phyloP scores from a whole-genome alignment of 2,797 vertebrate species.

The Carcharodon carcharias region DNA sequence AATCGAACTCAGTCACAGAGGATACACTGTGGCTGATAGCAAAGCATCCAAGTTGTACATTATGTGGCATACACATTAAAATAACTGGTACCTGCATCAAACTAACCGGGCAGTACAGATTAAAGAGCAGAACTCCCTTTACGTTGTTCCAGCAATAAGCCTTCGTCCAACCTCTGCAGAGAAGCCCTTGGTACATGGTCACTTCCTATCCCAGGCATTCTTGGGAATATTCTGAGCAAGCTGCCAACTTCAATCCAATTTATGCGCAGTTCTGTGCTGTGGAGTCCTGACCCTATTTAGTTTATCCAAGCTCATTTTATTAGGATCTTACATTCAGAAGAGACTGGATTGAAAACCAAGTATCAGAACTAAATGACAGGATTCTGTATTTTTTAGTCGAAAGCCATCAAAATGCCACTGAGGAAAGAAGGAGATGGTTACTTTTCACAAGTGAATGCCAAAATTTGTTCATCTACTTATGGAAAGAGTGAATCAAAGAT shows the following conservation, averaged over 20 bases:
- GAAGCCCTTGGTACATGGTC: background rate
- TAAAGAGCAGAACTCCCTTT: background rate
- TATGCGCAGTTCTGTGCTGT: background rate
- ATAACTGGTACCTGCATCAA: background rate
- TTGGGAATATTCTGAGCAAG: background rate
- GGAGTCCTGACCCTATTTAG: background rate
- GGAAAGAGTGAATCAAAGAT: background rate
- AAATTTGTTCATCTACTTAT: background rate
- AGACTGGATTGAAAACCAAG: slow-evolving; percentile 9
- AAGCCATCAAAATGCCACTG: background rate
- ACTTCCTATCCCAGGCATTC: background rate
- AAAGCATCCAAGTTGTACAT: background rate
- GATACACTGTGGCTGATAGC: background rate
- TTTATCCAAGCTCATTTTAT: background rate
- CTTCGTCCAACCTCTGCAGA: background rate
- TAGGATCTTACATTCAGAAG: background rate
- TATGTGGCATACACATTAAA: background rate
- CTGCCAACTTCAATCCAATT: background rate
- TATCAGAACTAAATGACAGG: background rate
- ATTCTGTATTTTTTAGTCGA: background rate
- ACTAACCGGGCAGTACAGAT: background rate
- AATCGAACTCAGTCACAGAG: background rate
- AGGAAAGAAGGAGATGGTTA: background rate
- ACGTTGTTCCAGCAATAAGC: background rate
- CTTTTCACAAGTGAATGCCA: background rate